These are phyloP conservation scores for Latrodectus elegans DNA, from an alignment of 2,888 invertebrate species.

Conservation along the genomic window DNA sequence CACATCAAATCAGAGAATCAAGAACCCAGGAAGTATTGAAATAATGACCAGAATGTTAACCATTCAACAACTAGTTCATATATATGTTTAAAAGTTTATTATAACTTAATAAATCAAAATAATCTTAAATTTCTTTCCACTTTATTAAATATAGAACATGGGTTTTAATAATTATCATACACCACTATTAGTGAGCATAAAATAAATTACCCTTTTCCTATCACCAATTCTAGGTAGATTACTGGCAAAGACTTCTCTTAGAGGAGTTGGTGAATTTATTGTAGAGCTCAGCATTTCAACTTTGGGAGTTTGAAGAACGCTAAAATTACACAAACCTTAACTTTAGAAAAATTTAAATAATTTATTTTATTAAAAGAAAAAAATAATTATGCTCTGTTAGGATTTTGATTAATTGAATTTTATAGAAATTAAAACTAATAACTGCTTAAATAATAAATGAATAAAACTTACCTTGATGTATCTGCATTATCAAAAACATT, in stretches of 20 bases:
- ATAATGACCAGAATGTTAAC: too few relatives aligned
- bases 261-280: conserved; percentile 35
- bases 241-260: conserved; percentile 26
- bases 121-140: too few relatives aligned
- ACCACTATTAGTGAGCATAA: too few relatives aligned
- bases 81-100: too few relatives aligned
- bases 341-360: background rate
- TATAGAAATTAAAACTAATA: background rate
- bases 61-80: too few relatives aligned
- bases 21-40: too few relatives aligned
- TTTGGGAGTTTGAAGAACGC: conserved; percentile 58
- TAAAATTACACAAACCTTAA: background rate
- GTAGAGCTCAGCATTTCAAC: conserved; percentile 27
- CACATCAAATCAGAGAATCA: too few relatives aligned
- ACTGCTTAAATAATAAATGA: background rate
- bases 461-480: conserved; percentile 34
- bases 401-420: background rate
- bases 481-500: conserved; percentile 29
- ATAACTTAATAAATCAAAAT: too few relatives aligned
- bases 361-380: background rate
- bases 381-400: background rate
- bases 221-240: conserved; percentile 7
- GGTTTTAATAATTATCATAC: too few relatives aligned
- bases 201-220: conserved; percentile 4
- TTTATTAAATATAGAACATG: too few relatives aligned